A percentile compares a stretch with the other conserved stretches of the same genome.
phyloP scores from a whole-genome alignment of 2,797 vertebrate species.

The Pseudochromis fuscus region DNA sequence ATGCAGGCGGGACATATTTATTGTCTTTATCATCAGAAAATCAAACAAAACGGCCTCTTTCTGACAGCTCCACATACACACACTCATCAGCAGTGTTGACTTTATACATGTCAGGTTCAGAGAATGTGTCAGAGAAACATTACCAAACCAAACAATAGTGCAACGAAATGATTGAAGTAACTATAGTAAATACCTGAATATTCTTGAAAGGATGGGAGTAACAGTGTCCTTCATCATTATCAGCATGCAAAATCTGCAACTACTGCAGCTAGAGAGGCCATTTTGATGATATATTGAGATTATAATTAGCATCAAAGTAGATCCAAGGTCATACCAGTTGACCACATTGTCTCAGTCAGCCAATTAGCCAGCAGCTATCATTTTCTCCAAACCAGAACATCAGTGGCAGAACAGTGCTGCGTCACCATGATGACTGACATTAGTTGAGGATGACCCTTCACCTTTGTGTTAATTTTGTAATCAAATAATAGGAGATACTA shows the following conservation, averaged over 20 bases:
- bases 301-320: background rate
- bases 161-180: too few species aligned
- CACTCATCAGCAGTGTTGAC: background rate
- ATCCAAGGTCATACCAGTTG: background rate
- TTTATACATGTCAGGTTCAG: background rate
- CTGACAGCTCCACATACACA: conserved; percentile 19
- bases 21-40: background rate
- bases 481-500: too few species aligned
- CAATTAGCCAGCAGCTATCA: background rate
- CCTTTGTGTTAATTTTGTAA: background rate
- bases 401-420: background rate
- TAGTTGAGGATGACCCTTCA: too few species aligned
- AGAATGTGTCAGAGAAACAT: too few species aligned
- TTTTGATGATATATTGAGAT: background rate
- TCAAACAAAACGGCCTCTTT: conserved; percentile 4
- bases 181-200: background rate
- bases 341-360: background rate
- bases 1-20: background rate
- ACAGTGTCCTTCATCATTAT: background rate
- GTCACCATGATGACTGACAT: too few species aligned
- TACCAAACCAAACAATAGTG: too few species aligned
- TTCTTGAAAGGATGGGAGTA: background rate
- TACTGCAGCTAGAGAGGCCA: background rate
- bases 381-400: background rate
- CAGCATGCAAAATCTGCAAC: background rate